phyloP scores from a whole-genome alignment of 2,113 vertebrate genomes.

The Fulica atra region DNA sequence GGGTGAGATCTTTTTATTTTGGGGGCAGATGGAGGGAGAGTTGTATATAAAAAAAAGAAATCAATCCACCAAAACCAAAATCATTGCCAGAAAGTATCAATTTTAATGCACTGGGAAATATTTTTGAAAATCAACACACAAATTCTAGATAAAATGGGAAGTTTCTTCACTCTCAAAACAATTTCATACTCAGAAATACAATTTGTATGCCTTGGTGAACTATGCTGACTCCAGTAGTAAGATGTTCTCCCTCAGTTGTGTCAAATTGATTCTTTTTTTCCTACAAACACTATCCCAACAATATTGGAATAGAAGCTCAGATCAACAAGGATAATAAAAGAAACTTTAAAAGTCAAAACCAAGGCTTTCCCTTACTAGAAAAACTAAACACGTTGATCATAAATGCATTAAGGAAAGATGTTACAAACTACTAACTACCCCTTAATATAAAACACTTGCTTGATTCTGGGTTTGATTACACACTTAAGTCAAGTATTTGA shows the following conservation, averaged over 20 bases:
- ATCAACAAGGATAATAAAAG: background rate
- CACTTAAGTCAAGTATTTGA: background rate
- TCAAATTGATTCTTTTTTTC: background rate
- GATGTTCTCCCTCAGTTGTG: background rate
- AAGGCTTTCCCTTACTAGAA: background rate
- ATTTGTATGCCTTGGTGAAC: background rate
- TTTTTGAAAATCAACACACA: background rate
- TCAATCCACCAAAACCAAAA: background rate
- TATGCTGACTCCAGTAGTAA: background rate
- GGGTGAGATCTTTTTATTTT: background rate
- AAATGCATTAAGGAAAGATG: background rate
- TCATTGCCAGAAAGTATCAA: background rate
- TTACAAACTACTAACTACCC: background rate
- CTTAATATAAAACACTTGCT: too few species aligned
- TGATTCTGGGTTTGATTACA: background rate
- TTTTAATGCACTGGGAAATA: background rate
- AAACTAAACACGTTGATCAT: background rate
- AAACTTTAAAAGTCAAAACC: background rate
- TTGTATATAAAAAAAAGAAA: background rate
- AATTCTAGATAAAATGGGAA: background rate
- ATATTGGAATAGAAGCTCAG: background rate
- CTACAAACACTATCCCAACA: background rate
- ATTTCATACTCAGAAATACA: background rate
- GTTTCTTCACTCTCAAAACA: background rate
- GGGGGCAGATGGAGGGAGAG: background rate